Evolutionary conservation across 2,888 invertebrate species (phyloP).

Genomic region (Drosophila pseudotakahashii): DNA sequence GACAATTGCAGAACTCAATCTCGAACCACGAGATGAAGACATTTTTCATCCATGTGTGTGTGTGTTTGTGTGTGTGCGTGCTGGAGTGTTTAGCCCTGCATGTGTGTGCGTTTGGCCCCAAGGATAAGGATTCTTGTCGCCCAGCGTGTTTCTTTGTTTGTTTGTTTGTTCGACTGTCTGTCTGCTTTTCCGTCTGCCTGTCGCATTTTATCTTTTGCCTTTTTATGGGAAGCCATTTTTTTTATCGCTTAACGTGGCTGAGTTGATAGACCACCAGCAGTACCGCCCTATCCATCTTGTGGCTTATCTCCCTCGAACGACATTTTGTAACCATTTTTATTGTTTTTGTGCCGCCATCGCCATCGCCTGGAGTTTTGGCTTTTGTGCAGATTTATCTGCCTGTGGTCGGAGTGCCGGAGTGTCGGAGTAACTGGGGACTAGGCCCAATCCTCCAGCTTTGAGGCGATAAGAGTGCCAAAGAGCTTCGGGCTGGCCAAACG

Average conservation of each 20-base stretch:
- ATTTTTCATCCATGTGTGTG: slow-evolving; percentile 60
- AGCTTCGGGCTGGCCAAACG: slow-evolving; percentile 33
- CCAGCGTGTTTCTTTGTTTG: slow-evolving; percentile 27
- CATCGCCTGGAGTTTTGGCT: slow-evolving; percentile 53
- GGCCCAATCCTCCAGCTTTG: slow-evolving; percentile 23
- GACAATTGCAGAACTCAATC: slow-evolving; percentile 44
- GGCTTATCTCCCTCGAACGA: slow-evolving; percentile 57
- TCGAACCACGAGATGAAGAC: slow-evolving; percentile 53
- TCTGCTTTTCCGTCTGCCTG: slow-evolving; percentile 54
- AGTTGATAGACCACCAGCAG: slow-evolving; percentile 41
- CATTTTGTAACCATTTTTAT: slow-evolving; percentile 75
- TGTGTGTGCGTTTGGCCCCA: slow-evolving; percentile 33
- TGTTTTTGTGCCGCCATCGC: slow-evolving; percentile 62
- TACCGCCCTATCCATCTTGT: slow-evolving; percentile 25
- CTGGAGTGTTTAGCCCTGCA: slow-evolving; percentile 17
- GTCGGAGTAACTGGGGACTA: slow-evolving; percentile 3
- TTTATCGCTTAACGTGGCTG: slow-evolving; percentile 64
- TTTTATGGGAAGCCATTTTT: slow-evolving; percentile 72
- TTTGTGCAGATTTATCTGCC: slow-evolving; percentile 52
- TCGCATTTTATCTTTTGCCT: slow-evolving; percentile 71
- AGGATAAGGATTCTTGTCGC: slow-evolving; percentile 53
- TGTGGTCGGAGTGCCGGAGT: background rate
- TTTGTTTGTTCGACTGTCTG: slow-evolving; percentile 16
- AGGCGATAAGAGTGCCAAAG: slow-evolving; percentile 31
- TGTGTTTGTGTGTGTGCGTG: slow-evolving; percentile 47